A percentile compares a stretch with the other conserved stretches of the same genome.
Evolutionary conservation across 2,888 invertebrate species (phyloP).

Genomic region (Diaperis boleti): DNA sequence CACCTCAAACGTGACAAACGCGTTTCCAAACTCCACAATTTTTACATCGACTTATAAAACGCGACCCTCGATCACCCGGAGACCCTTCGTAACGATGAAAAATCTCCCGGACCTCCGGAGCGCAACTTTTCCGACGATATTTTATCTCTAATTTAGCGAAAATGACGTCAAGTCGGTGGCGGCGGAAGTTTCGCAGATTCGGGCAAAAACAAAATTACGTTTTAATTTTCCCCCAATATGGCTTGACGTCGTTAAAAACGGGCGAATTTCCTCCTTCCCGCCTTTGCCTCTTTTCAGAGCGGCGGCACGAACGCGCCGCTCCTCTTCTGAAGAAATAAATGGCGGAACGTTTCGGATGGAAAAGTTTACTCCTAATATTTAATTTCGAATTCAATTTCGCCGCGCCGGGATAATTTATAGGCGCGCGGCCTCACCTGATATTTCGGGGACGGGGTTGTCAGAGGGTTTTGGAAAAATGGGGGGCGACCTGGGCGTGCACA

Average conservation of each 20-base stretch:
- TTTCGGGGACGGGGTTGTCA: too few species aligned
- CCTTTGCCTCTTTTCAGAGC: too few species aligned
- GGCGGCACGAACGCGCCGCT: too few species aligned
- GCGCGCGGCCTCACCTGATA: too few species aligned
- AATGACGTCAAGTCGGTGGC: conserved; percentile 45
- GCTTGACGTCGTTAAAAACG: conserved; percentile 43
- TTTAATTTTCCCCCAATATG: conserved; percentile 57
- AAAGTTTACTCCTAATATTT: neutral
- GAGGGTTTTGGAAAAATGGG: too few species aligned
- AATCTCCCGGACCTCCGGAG: neutral
- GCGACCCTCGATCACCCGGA: too few species aligned
- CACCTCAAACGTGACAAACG: too few species aligned
- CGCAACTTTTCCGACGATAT: conserved; percentile 37
- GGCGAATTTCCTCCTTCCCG: conserved; percentile 23
- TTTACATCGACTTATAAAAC: too few species aligned
- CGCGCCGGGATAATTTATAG: neutral
- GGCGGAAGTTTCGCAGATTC: conserved; percentile 40
- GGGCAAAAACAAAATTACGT: conserved; percentile 57
- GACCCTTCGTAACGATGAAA: conserved; percentile 1
- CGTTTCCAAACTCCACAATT: too few species aligned
- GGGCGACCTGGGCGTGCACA: too few species aligned
- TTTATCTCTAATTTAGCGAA: conserved; percentile 46
- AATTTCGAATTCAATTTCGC: neutral
- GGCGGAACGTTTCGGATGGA: neutral
- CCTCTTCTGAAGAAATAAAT: neutral